A percentile compares a stretch with the other conserved stretches of the same genome.
phyloP scores from a whole-genome alignment of 1,140 invertebrate genomes.

The Diorhabda sublineata region DNA sequence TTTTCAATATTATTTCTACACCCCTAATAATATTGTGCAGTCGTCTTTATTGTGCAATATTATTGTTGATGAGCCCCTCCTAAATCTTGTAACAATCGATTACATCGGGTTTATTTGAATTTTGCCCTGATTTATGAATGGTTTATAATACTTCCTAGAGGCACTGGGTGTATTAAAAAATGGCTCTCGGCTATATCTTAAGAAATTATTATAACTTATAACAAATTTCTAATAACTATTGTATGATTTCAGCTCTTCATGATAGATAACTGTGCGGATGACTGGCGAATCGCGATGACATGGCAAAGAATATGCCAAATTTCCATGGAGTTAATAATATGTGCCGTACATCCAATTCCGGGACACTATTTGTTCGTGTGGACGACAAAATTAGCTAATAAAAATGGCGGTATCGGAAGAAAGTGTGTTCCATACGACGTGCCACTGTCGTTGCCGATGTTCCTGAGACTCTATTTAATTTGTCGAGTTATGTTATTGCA shows the following conservation, averaged over 20 bases:
- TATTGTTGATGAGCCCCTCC: too few relatives aligned
- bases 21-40: too few relatives aligned
- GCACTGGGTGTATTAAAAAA: too few relatives aligned
- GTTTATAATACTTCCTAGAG: too few relatives aligned
- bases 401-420: conserved; percentile 76
- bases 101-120: too few relatives aligned
- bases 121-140: too few relatives aligned
- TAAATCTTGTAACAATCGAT: too few relatives aligned
- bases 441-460: conserved; percentile 97
- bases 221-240: too few relatives aligned
- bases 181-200: too few relatives aligned
- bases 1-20: too few relatives aligned
- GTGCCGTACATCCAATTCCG: conserved; percentile 95
- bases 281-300: conserved; percentile 99
- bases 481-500: conserved; percentile 98
- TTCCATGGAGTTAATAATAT: conserved; percentile 86
- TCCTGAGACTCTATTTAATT: conserved; percentile 97
- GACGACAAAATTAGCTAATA: conserved; percentile 93
- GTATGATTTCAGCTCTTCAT: conserved; percentile 82
- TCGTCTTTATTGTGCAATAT: too few relatives aligned
- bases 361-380: conserved; percentile 94
- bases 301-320: conserved; percentile 94
- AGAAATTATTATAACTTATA: too few relatives aligned
- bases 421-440: conserved; percentile 91
- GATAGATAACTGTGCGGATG: conserved; percentile 99